Percentiles rank a stretch among this genome's conserved stretches.
phyloP scores from a whole-genome alignment of 2,113 vertebrate genomes.

The Ranitomeya imitator region DNA sequence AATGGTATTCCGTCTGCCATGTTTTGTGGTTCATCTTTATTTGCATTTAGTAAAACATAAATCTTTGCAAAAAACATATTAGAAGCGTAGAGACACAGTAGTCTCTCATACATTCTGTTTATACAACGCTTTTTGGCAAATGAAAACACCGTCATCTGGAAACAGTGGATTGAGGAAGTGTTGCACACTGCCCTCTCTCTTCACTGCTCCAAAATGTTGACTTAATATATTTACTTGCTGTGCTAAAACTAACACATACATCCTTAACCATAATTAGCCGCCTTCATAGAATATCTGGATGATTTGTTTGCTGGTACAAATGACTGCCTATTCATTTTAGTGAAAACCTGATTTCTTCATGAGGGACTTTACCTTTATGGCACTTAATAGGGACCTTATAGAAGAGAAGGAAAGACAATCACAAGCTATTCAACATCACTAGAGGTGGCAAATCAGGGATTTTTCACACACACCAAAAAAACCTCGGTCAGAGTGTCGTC shows the following conservation, averaged over 20 bases:
- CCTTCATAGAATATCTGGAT: background rate
- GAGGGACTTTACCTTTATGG: background rate
- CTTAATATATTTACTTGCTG: constrained; percentile 36
- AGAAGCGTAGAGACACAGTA: background rate
- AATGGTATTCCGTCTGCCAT: background rate
- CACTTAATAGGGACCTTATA: background rate
- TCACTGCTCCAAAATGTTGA: constrained; percentile 17
- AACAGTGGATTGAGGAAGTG: constrained; percentile 15
- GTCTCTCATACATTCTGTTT: constrained; percentile 19
- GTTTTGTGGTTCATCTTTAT: background rate
- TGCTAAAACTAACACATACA: constrained; percentile 28
- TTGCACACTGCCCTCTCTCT: constrained; percentile 16
- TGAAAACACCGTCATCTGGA: constrained; percentile 23
- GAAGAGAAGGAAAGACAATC: no score
- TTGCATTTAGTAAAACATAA: background rate
- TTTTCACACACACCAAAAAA: no score
- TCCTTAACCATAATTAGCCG: constrained; percentile 19
- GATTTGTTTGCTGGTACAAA: background rate
- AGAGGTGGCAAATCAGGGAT: no score
- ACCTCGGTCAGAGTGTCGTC: no score
- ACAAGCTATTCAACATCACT: no score
- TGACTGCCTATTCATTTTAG: background rate
- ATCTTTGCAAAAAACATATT: constrained; percentile 5
- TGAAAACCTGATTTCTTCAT: background rate
- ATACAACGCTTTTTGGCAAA: background rate